phyloP scores from a whole-genome alignment of 2,113 vertebrate species.

The Opisthocomus hoazin region DNA sequence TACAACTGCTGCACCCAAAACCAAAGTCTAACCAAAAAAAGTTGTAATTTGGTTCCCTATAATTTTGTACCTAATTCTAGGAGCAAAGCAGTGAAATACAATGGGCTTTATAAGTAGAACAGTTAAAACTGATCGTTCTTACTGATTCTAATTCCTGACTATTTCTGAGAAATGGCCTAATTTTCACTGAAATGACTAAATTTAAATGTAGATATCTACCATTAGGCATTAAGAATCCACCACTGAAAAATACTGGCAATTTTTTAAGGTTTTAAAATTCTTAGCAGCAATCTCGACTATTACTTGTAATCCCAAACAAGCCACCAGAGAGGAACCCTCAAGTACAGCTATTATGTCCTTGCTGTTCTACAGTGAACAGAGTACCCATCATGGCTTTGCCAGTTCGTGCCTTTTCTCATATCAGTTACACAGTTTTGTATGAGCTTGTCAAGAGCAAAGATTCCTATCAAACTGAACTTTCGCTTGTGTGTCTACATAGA shows the following conservation, averaged over 20 bases:
- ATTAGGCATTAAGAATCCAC: not conserved
- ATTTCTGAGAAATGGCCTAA: not conserved
- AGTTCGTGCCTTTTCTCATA: not conserved
- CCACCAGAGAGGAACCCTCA: not conserved
- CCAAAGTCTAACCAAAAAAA: not conserved
- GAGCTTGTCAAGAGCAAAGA: not conserved
- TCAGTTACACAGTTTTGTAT: not conserved
- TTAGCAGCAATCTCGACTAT: not conserved
- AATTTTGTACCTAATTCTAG: not conserved
- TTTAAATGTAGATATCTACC: not conserved
- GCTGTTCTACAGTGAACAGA: not conserved
- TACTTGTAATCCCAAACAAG: not conserved
- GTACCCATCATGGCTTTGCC: not conserved
- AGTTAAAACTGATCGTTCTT: not conserved
- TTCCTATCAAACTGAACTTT: not conserved
- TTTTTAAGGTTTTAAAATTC: not conserved
- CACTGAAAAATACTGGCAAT: not conserved
- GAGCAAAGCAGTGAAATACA: not conserved
- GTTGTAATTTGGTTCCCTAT: not conserved
- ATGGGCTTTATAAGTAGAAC: not conserved
- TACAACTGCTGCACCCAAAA: not conserved
- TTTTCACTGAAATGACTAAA: not conserved
- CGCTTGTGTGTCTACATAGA: not conserved
- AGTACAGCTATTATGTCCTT: not conserved
- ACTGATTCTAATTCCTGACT: not conserved